Percentiles rank a stretch among this genome's conserved stretches.
Evolutionary conservation across 2,797 vertebrate species (phyloP).

Genomic region (Rhincodon typus): DNA sequence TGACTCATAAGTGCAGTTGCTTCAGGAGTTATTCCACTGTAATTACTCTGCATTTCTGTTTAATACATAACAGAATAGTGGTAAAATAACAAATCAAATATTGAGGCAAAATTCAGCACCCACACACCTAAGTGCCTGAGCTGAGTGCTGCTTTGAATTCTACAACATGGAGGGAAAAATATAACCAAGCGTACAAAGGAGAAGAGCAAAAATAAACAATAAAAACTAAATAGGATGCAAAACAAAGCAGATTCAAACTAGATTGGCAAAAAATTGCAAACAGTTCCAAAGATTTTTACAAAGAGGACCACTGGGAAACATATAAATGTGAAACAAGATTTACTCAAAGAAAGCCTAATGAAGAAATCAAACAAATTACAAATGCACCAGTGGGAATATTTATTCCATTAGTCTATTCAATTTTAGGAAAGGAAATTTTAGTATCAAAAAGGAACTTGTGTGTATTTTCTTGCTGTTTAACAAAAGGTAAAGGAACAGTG

Average conservation of each 20-base stretch:
- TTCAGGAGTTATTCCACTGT: background rate
- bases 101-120: background rate
- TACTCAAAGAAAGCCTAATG: background rate
- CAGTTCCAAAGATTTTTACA: background rate
- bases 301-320: background rate
- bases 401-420: no score
- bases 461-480: background rate
- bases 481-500: background rate
- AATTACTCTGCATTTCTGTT: background rate
- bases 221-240: background rate
- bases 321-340: background rate
- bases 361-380: background rate
- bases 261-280: background rate
- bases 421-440: no score
- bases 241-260: background rate
- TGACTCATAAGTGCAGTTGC: background rate
- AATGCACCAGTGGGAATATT: background rate
- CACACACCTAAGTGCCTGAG: background rate
- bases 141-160: background rate
- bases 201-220: background rate
- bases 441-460: background rate
- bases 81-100: background rate
- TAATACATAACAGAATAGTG: background rate
- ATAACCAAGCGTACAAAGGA: background rate
- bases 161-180: background rate